Base-by-base conservation (phyloP, 2,113 vertebrate species). In the Psilopogon haemacephalus region DNA sequence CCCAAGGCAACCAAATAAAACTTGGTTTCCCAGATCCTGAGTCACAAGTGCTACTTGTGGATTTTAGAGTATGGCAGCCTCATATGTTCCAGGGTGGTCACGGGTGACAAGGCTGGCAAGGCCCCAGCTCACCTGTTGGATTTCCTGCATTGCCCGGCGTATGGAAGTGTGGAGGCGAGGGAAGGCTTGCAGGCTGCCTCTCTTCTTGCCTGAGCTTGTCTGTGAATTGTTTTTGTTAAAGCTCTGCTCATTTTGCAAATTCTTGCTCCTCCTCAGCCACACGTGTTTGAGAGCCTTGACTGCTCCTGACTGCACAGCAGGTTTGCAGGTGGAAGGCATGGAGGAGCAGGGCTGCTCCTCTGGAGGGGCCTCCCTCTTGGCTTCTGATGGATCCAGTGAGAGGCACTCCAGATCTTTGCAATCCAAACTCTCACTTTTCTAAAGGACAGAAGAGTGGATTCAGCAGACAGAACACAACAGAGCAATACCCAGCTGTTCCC, bases 111-210 rank as follows among this genome's bases (percentile, higher is more conserved):
- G 46, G 28, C 33, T 33, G 42, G 82, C 65, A 85, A 68, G 6
- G 5, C 13, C 59, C n/a, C 38, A 81, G 46, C 93, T 94, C 46
- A 97, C 95, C 95, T 97, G 97, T 63, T 97, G 97, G 44, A 98
- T 97, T 82, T 98, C 97, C 46, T 94, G 93, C 97, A 98, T 97
- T 6, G 97, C 98, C 86, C 94, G 75, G 13, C 92, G 95, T 70
- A 98, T 97, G 42, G 97, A 98, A 35, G 96, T 97, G 62, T 84
- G 94, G 24, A 98, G 92, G 30, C 77, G 94, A n/a, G 97, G 96
- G 32, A 96, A 84, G 14, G 81, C 82, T 78, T 5, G 60, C 7
- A 71, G 81, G 24, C 70, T 79, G 67, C 37, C 77, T 64, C 8
- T 28, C 15, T 54, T 55, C 33, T 83, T 46, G 60, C 5, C 16